These are phyloP conservation scores for Tetanocera ferruginea DNA, from an alignment of 2,888 invertebrate species.

Conservation along the genomic window DNA sequence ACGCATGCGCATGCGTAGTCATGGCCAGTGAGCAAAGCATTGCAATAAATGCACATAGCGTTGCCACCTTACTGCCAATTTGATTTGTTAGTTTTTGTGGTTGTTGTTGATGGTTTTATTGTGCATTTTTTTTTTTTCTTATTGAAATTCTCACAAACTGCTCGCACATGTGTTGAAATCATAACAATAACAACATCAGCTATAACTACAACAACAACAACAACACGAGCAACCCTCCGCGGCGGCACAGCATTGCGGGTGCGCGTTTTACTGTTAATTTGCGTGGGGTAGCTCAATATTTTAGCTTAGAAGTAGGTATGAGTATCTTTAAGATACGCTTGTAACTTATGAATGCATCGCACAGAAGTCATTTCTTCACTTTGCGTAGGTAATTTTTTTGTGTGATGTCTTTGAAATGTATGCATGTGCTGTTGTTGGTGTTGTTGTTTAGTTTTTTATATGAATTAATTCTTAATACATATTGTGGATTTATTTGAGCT, in stretches of 20 bases:
- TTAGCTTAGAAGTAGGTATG: neutral
- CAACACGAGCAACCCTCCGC: neutral
- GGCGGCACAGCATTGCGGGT: neutral
- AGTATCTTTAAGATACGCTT: constrained; percentile 12
- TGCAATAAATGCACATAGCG: constrained; percentile 19
- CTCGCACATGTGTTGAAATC: constrained; percentile 3
- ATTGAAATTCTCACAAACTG: constrained; percentile 13
- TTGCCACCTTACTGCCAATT: constrained; percentile 26
- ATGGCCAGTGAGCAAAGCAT: neutral
- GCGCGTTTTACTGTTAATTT: constrained; percentile 17
- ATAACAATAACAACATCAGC: constrained; percentile 10
- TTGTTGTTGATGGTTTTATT: neutral
- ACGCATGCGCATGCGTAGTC: constrained; percentile 20
- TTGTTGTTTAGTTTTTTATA: neutral
- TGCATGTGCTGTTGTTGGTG: neutral
- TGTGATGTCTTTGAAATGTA: neutral
- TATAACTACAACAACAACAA: constrained; percentile 1
- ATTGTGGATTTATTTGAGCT: constrained; percentile 6
- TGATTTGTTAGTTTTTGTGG: neutral
- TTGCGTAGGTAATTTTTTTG: constrained; percentile 33
- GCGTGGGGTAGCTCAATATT: constrained; percentile 27
- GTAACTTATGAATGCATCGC: neutral
- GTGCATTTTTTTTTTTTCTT: neutral
- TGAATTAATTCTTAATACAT: constrained; percentile 8
- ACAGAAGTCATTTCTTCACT: neutral